Base-by-base conservation (phyloP, 2,888 invertebrate genomes). In the Parnassius mnemosyne region DNA sequence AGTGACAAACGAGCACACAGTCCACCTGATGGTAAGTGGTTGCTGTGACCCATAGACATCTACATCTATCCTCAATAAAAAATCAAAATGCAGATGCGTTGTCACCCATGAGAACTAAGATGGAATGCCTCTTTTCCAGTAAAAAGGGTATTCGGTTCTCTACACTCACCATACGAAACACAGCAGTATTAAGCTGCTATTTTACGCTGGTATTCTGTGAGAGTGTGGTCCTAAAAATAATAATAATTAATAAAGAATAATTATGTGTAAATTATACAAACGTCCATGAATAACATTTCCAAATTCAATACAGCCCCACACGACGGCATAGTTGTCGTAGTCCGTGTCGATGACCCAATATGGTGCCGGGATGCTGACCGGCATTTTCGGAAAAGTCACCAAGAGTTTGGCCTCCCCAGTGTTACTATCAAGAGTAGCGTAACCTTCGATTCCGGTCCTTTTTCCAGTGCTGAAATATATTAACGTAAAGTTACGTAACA, bases 291-390 rank as follows among this genome's bases (percentile, higher is more conserved):
- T 81, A 13, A 93, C 69, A 3, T 51, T 56, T 56, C 92, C 92
- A 59, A 93, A 79, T 60, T 87, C 85, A 53, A 82, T 84, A 70
- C 92, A 92, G 67, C 94, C 94, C 94, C 95, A 96, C 44, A 96
- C 92, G 0, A 96, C 94, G 0, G 96, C 93, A 71, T 93, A 96
- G 66, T 82, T 92, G 49, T 94, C 93, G 75, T 96, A 96, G 81
- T 96, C 96, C 0, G 95, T 95, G 65, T 95, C 95, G 60, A 96
- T 88, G 16, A 96, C 93, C 89, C 89, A 89, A 74, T 91, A 92
- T 0, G 92, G 92, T 0, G 89, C 89, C 1, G 85, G 79, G 49
- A 89, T 75, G 74, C 86, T 85, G 79, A 93, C 83, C 1, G 94
- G 94, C 49, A 94, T 77, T 0, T 93, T 92, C 1, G 94, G 94